Percentiles rank a stretch among this genome's conserved stretches.
Evolutionary conservation across 2,113 vertebrate genomes (phyloP).

Genomic region (Jaculus jaculus): DNA sequence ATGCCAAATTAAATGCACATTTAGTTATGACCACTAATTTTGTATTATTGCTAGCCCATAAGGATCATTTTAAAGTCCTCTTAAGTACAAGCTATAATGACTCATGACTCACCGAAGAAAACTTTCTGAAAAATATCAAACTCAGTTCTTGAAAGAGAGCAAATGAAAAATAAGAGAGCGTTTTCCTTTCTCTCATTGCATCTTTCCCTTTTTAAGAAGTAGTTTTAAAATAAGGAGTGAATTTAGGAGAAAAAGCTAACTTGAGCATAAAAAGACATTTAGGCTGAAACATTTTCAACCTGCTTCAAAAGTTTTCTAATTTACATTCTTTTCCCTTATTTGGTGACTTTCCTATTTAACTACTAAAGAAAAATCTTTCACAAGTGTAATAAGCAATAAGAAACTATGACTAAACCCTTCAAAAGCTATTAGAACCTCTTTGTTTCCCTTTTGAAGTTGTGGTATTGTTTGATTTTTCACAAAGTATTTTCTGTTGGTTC

Average conservation of each 20-base stretch:
- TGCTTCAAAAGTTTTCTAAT: not conserved
- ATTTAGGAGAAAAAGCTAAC: slow-evolving; percentile 35
- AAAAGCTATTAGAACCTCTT: not conserved
- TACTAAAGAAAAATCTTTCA: not conserved
- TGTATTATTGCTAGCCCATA: not conserved
- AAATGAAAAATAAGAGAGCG: slow-evolving; percentile 20
- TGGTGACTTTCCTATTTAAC: slow-evolving; percentile 35
- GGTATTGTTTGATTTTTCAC: not conserved
- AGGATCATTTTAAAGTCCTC: slow-evolving; percentile 12
- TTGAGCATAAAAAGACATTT: slow-evolving; percentile 11
- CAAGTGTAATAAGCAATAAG: not conserved
- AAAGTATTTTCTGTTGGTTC: not conserved
- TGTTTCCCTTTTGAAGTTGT: not conserved
- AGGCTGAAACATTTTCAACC: slow-evolving; percentile 18
- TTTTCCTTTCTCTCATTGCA: slow-evolving; percentile 24
- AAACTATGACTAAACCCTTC: not conserved
- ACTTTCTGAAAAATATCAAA: slow-evolving; percentile 60
- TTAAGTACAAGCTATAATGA: slow-evolving; percentile 32
- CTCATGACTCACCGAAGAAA: slow-evolving; percentile 60
- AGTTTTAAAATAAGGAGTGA: slow-evolving; percentile 14
- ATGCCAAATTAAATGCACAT: not conserved
- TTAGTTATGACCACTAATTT: slow-evolving; percentile 28
- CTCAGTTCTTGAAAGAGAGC: slow-evolving; percentile 56
- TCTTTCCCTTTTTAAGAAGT: slow-evolving; percentile 52
- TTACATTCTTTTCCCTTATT: slow-evolving; percentile 55